These are phyloP conservation scores for Chrysocyon brachyurus DNA, from an alignment of 2,797 vertebrate species.

Conservation along the genomic window DNA sequence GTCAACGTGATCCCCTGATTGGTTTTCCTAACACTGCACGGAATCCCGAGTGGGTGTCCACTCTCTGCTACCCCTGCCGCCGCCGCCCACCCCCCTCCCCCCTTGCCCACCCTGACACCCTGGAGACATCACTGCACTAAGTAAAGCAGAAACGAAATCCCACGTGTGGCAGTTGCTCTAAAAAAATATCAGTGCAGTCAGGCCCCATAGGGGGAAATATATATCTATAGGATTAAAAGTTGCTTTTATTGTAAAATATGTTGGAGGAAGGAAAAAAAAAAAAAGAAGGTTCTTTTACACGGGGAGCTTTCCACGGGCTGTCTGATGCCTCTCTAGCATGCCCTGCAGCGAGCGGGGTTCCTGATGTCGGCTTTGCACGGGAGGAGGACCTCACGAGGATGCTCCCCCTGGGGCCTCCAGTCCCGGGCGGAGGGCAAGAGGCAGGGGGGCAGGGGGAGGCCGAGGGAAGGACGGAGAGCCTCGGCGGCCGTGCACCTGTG, in stretches of 20 bases:
- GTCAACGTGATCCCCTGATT: constrained; percentile 84
- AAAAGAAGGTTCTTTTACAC: constrained; percentile 77
- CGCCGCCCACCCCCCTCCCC: background rate
- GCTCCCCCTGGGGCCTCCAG: background rate
- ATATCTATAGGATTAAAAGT: constrained; percentile 84
- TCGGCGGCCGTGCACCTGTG: background rate
- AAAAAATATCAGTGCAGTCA: constrained; percentile 90
- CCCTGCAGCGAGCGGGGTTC: constrained; percentile 76
- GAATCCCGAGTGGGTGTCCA: constrained; percentile 67
- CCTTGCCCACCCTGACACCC: constrained; percentile 53
- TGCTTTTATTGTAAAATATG: constrained; percentile 88
- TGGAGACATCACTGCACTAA: constrained; percentile 81
- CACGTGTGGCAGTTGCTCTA: constrained; percentile 88
- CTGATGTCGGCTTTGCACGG: constrained; percentile 72
- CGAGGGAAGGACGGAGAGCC: constrained; percentile 73
- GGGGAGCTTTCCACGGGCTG: constrained; percentile 76
- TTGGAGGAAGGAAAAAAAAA: constrained; percentile 74
- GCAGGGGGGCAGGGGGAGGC: constrained; percentile 43
- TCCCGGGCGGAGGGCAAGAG: constrained; percentile 38
- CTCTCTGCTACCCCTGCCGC: background rate
- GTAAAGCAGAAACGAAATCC: constrained; percentile 86
- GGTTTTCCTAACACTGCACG: constrained; percentile 87
- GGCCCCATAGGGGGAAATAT: constrained; percentile 88
- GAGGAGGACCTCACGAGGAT: constrained; percentile 81
- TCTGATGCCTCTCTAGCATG: constrained; percentile 61